Percentiles rank a stretch among this genome's conserved stretches.
These are phyloP conservation scores for Drosophila maculinotata DNA, from an alignment of 2,888 invertebrate genomes.

Conservation along the genomic window DNA sequence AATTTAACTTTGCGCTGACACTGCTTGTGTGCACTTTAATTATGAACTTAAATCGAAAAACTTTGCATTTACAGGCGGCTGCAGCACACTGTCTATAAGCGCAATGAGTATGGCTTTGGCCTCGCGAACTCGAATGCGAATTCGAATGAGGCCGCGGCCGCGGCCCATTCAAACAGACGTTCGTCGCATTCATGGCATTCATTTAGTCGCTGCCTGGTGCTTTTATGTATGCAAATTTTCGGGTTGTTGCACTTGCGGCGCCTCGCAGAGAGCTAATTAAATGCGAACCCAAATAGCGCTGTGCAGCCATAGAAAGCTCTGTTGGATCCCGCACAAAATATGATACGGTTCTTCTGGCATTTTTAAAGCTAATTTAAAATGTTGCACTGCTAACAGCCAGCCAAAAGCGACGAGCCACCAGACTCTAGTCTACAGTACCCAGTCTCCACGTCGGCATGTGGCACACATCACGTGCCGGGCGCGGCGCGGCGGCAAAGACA, in stretches of 20 bases:
- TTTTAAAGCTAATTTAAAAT: conserved; percentile 76
- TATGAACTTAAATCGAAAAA: conserved; percentile 80
- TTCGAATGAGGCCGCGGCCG: neutral
- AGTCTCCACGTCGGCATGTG: conserved; percentile 60
- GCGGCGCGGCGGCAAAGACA: conserved; percentile 59
- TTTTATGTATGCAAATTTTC: conserved; percentile 73
- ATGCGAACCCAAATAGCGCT: conserved; percentile 54
- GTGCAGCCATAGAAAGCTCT: conserved; percentile 55
- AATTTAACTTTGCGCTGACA: conserved; percentile 69
- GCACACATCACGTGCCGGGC: conserved; percentile 77
- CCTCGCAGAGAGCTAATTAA: conserved; percentile 69
- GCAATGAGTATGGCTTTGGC: conserved; percentile 15
- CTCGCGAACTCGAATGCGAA: conserved; percentile 3
- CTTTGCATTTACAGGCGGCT: conserved; percentile 59
- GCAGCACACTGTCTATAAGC: conserved; percentile 8
- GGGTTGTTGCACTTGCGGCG: conserved; percentile 74
- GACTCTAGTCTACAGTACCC: conserved; percentile 4
- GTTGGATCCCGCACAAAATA: conserved; percentile 38
- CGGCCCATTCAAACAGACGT: conserved; percentile 56
- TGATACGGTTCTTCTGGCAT: conserved; percentile 26
- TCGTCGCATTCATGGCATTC: conserved; percentile 45
- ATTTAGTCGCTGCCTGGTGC: conserved; percentile 24
- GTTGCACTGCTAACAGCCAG: conserved; percentile 3
- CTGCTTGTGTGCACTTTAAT: conserved; percentile 63
- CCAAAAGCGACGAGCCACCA: neutral